Conservation (phyloP, 2,888 invertebrate genomes). For the Amorpha juglandis region DNA sequence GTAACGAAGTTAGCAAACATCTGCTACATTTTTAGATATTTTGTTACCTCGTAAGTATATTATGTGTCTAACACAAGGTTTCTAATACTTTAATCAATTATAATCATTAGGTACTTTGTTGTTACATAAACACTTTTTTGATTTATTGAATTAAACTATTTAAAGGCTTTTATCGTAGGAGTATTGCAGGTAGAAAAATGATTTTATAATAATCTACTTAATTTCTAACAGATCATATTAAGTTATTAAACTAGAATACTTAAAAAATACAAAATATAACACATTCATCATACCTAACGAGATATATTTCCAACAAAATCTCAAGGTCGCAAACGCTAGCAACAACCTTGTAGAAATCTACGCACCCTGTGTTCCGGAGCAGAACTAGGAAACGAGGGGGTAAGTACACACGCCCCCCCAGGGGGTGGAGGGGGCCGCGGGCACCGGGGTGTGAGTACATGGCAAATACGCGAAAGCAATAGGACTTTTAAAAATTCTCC, state of each 20-base stretch:
- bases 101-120: too few species aligned
- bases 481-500: constrained; percentile 85
- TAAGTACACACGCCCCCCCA: constrained; percentile 80
- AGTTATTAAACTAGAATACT: neutral
- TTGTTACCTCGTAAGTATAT: too few species aligned
- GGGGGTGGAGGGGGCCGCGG: constrained; percentile 50
- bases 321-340: constrained; percentile 41
- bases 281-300: constrained; percentile 29
- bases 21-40: too few species aligned
- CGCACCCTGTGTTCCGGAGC: constrained; percentile 61
- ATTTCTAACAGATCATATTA: too few species aligned
- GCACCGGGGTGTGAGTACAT: constrained; percentile 65
- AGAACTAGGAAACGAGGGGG: constrained; percentile 84
- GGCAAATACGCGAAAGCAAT: constrained; percentile 85
- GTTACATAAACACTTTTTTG: too few species aligned
- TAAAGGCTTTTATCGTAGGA: too few species aligned
- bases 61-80: too few species aligned
- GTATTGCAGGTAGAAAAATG: too few species aligned
- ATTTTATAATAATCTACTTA: too few species aligned
- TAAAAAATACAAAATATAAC: neutral
- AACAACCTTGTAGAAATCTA: constrained; percentile 40
- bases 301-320: constrained; percentile 37
- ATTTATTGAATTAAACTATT: too few species aligned
- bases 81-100: too few species aligned
- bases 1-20: too few species aligned